Base-by-base conservation (phyloP, 2,113 vertebrate genomes). In the Puma concolor region DNA sequence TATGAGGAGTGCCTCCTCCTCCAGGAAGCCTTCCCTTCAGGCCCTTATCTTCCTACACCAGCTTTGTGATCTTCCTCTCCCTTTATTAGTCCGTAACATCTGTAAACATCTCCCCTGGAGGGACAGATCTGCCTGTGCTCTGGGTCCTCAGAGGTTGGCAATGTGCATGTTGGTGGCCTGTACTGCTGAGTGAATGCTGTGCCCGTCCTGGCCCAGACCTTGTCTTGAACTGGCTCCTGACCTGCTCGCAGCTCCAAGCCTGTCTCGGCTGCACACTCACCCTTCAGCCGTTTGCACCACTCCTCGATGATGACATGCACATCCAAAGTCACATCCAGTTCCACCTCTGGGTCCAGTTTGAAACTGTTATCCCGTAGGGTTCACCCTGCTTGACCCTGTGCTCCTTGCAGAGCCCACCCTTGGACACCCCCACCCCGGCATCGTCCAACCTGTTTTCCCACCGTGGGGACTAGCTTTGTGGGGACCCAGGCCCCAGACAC, bases 101-200 rank as follows among this genome's bases (percentile, higher is more conserved):
- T 7, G 7, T 27, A 25, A 41, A 48, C 1, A 1, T 77, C 50
- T 5, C 8, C 9, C 23, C 38, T 14, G 25, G 48, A 33, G 16
- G 57, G 29, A 27, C 1, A 27, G 14, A 64, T n/a, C 13, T 52
- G 15, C 41, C 64, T 38, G 72, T 36, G 36, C 1, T 4, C 52
- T 80, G 21, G 41, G 52, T 44, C 19, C 41, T 15, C 13, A 9
- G 83, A 57, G 15, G 25, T n/a, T 79, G 81, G 31, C 54, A 44
- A 4, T 2, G 21, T 60, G 23, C 0, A 0, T n/a, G 63, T 14
- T 41, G 72, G 10, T 80, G 71, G 82, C 41, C 31, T 0, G 3
- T 25, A 16, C 0, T 41, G 29, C 31, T 33, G 23, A 41, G 33
- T 23, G 41, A n/a, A 25, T 44, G 33, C 16, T 27, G 38, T 67